Percentiles rank a stretch among this genome's conserved stretches.
Evolutionary conservation across 2,113 vertebrate species (phyloP).

Genomic region (Piaya cayana): DNA sequence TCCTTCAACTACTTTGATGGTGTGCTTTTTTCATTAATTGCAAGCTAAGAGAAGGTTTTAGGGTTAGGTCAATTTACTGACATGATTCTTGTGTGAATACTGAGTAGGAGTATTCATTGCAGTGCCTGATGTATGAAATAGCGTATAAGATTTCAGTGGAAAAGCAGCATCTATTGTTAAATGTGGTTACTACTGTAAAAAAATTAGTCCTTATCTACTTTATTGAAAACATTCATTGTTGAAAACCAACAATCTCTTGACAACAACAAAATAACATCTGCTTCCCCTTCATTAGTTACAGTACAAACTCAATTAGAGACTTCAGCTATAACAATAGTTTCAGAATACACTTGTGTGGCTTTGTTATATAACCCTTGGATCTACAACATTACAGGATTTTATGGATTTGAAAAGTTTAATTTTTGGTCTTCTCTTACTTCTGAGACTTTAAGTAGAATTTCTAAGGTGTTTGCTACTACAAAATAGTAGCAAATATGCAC

Average conservation of each 20-base stretch:
- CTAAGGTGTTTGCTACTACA: background rate
- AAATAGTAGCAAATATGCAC: no score
- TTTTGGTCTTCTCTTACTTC: background rate
- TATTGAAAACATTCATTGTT: background rate
- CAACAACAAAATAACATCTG: slow-evolving; percentile 5
- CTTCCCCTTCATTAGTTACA: background rate
- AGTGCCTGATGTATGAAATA: background rate
- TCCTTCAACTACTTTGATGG: background rate
- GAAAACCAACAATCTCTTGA: background rate
- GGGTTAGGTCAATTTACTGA: background rate
- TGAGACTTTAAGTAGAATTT: background rate
- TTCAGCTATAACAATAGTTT: slow-evolving; percentile 10
- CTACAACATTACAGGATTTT: background rate
- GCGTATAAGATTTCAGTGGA: background rate
- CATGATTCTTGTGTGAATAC: background rate
- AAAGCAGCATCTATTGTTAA: background rate
- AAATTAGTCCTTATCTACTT: background rate
- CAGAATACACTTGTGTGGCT: background rate
- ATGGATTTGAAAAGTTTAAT: background rate
- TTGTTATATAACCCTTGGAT: background rate
- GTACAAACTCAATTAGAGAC: background rate
- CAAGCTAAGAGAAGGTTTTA: background rate
- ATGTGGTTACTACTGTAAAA: background rate
- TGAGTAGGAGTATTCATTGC: background rate
- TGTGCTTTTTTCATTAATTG: slow-evolving; percentile 2